Conservation (phyloP, 1,140 invertebrate genomes). For the Aphaenogaster ashmeadi region DNA sequence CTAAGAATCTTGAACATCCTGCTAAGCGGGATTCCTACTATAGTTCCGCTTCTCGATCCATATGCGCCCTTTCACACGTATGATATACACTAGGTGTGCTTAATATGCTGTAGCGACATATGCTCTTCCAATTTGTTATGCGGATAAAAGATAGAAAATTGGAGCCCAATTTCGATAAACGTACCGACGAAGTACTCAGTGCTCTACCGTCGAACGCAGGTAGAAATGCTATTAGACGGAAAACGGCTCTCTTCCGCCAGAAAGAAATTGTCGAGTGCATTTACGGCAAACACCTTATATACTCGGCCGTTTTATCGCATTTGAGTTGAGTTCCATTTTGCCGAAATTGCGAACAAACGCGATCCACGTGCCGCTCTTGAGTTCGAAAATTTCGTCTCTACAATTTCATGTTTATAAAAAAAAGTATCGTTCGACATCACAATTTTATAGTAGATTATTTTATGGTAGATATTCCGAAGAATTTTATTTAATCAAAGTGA, state of each 20-base stretch:
- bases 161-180: slow-evolving; percentile 33
- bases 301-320: background rate
- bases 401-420: background rate
- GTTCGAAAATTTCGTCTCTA: background rate
- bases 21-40: slow-evolving; percentile 54
- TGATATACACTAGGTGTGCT: background rate
- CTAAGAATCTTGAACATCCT: slow-evolving; percentile 61
- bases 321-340: slow-evolving; percentile 11
- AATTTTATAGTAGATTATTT: background rate
- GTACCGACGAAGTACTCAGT: background rate
- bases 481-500: background rate
- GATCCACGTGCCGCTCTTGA: background rate
- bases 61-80: slow-evolving; percentile 27
- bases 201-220: slow-evolving; percentile 45
- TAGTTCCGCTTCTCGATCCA: background rate
- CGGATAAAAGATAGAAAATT: slow-evolving; percentile 44
- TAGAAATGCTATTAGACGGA: slow-evolving; percentile 41
- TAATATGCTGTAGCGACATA: slow-evolving; percentile 32
- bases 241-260: slow-evolving; percentile 17
- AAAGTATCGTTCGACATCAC: background rate
- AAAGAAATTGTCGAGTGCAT: slow-evolving; percentile 42
- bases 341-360: background rate
- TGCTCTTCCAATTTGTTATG: background rate
- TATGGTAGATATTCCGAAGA: background rate
- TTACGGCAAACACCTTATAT: slow-evolving; percentile 34